Conservation (phyloP, 2,888 invertebrate species). For the Odontomyia ornata region DNA sequence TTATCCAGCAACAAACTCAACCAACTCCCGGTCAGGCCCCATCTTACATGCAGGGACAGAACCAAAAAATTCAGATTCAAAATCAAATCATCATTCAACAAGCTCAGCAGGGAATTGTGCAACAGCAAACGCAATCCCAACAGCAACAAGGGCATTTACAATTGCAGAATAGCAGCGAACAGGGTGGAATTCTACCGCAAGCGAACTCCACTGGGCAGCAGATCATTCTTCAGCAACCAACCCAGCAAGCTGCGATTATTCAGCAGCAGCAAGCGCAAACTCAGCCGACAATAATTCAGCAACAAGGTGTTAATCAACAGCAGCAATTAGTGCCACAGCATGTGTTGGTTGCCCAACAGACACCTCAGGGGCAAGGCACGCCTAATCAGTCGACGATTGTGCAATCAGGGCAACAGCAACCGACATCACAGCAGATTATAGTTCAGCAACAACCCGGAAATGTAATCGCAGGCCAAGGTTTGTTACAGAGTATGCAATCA, state of each 20-base stretch:
- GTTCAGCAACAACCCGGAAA: constrained; percentile 58
- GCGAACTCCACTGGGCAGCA: constrained; percentile 56
- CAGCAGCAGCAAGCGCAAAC: constrained; percentile 47
- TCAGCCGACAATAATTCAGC: constrained; percentile 1
- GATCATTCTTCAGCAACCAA: constrained; percentile 62
- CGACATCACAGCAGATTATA: constrained; percentile 60
- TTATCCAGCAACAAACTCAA: constrained; percentile 42
- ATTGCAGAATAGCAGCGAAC: constrained; percentile 54
- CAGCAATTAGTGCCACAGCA: constrained; percentile 22
- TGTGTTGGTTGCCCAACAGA: constrained; percentile 33
- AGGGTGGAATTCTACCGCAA: constrained; percentile 45
- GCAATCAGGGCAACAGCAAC: constrained; percentile 51
- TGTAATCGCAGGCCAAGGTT: constrained; percentile 27
- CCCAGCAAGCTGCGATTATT: constrained; percentile 56
- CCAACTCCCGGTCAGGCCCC: constrained; percentile 29
- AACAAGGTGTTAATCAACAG: constrained; percentile 29
- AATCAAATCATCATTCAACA: constrained; percentile 69
- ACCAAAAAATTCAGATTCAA: constrained; percentile 58
- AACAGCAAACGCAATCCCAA: constrained; percentile 68
- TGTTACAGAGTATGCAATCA: background rate
- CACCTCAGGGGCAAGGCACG: background rate
- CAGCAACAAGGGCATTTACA: constrained; percentile 57
- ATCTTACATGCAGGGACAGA: constrained; percentile 44
- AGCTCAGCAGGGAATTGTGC: constrained; percentile 58
- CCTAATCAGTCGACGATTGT: background rate